Base-by-base conservation (phyloP, 2,113 vertebrate species). In the Micronisus gabar region DNA sequence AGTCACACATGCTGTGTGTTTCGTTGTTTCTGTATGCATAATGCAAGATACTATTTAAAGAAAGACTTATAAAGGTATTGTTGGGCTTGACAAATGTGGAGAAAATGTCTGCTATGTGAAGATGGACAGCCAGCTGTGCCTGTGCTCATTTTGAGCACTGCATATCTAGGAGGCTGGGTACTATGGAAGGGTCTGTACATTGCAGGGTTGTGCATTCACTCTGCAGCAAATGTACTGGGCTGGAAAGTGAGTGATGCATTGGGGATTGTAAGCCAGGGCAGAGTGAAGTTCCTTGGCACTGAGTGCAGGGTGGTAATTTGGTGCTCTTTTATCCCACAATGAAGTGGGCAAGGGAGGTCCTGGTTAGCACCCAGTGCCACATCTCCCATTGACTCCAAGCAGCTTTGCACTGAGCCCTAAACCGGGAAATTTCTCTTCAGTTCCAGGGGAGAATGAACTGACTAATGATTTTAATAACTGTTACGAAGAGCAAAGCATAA, bases 1-100 rank as follows among this genome's bases (percentile, higher is more conserved):
- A 30, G 36, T 59, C 52, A 53, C 8, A 27, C 3, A 9, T 25
- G 50, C 13, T 0, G 0, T 25, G 8, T 21, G 38, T 41, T 53
- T 38, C 50, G 30, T 34, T 56, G 27, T 45, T 88, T 91, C 72
- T 32, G 9, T 40, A 52, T 47, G 34, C 52, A 79, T 29, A 80
- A 56, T 34, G 43, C 11, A 75, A 27, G n/a, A 40, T 68, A 29
- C 19, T 79, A 20, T 48, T 94, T 74, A 70, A 62, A 83, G 43
- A 66, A 67, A 13, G 10, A 56, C 21, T 62, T 68, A 56, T 22
- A 32, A 48, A 41, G 13, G 13, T 38, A 13, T 19, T 41, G 5
- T 41, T 50, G 36, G 41, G 43, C 21, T 83, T 88, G 21, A 40
- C 13, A 63, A 87, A 62, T 9, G 10, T 38, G 23, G 53, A n/a